Percentiles rank a stretch among this genome's conserved stretches.
phyloP scores from a whole-genome alignment of 2,113 vertebrate species.

The Naja naja region DNA sequence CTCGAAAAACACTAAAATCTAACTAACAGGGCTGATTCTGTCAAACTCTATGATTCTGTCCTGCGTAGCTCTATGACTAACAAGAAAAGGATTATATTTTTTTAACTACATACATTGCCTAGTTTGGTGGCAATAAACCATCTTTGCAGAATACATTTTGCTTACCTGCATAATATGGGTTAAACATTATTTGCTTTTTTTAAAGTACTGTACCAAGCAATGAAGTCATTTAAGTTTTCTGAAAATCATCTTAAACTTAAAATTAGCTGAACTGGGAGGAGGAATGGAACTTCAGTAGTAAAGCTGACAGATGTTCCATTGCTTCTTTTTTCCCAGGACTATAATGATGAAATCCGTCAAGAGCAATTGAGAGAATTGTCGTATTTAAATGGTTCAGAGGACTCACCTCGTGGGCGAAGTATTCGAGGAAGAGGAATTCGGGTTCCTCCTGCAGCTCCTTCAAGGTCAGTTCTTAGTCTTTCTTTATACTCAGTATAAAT shows the following conservation, averaged over 20 bases:
- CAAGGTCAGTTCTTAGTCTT: conserved; percentile 73
- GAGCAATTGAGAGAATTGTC: conserved; percentile 96
- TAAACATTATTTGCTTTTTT: background rate
- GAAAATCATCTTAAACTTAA: conserved; percentile 4
- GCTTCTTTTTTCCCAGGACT: conserved; percentile 80
- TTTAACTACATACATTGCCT: background rate
- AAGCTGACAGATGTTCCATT: background rate
- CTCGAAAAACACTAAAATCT: background rate
- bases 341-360: conserved; percentile 98
- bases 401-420: conserved; percentile 83
- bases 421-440: conserved; percentile 81
- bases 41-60: background rate
- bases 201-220: background rate
- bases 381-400: conserved; percentile 93
- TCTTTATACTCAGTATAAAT: background rate
- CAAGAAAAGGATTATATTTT: background rate
- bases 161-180: background rate
- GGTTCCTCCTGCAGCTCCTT: conserved; percentile 73
- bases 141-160: background rate
- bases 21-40: background rate
- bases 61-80: background rate
- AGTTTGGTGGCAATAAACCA: background rate
- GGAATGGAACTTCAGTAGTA: too few species aligned
- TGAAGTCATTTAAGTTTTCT: background rate
- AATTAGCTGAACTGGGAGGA: background rate